Conservation (phyloP, 2,797 vertebrate genomes). For the Silurus aristotelis region DNA sequence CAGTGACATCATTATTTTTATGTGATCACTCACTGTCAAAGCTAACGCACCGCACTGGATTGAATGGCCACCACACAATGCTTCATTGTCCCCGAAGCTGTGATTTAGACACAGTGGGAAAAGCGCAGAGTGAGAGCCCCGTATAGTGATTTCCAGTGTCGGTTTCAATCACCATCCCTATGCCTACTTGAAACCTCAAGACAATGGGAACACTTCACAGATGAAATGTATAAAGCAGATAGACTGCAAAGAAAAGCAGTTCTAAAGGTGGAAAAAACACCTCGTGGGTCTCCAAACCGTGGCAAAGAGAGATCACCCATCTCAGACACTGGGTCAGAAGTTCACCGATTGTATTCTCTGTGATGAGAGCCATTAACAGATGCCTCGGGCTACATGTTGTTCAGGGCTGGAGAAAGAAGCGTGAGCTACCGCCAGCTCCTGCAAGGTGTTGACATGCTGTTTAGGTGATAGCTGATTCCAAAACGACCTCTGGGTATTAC, state of each 20-base stretch:
- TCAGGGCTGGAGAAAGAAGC: constrained; percentile 22
- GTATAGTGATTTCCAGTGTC: constrained; percentile 60
- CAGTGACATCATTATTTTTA: constrained; percentile 74
- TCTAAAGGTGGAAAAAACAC: constrained; percentile 13
- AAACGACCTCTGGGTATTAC: constrained; percentile 46
- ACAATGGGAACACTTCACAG: constrained; percentile 36
- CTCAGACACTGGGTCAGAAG: constrained; percentile 28
- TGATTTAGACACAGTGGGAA: constrained; percentile 65
- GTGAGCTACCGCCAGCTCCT: constrained; percentile 23
- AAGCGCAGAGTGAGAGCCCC: constrained; percentile 60
- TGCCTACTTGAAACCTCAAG: constrained; percentile 58
- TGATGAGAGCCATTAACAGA: constrained; percentile 35
- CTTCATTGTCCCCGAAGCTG: constrained; percentile 70
- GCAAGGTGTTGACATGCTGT: constrained; percentile 47
- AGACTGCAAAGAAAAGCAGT: constrained; percentile 18
- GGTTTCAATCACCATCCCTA: constrained; percentile 49
- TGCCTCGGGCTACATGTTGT: constrained; percentile 16
- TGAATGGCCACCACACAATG: constrained; percentile 73
- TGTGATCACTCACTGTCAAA: constrained; percentile 73
- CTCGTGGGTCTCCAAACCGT: constrained; percentile 3
- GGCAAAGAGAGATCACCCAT: constrained; percentile 15
- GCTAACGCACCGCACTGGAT: constrained; percentile 63
- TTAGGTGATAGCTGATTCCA: constrained; percentile 58
- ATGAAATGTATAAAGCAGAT: constrained; percentile 36
- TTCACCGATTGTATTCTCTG: constrained; percentile 19